Percentiles rank a stretch among this genome's conserved stretches.
Evolutionary conservation across 2,113 vertebrate genomes (phyloP).

Genomic region (Python bivittatus): DNA sequence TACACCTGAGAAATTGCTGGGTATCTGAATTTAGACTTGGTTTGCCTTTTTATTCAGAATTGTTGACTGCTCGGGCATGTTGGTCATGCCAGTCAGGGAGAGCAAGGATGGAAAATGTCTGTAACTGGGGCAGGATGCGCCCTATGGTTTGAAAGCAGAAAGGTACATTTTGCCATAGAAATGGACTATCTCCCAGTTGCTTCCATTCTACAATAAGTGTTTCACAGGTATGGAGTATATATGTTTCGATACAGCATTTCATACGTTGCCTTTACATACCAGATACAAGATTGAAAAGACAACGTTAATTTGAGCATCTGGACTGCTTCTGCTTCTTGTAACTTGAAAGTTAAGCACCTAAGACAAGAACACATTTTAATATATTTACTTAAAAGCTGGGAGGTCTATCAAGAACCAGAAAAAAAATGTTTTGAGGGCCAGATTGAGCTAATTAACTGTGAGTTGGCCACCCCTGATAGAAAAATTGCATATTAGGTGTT

Average conservation of each 20-base stretch:
- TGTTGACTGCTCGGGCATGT: conserved; percentile 12
- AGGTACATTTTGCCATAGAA: neutral
- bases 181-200: neutral
- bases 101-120: neutral
- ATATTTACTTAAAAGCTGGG: neutral
- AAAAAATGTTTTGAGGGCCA: neutral
- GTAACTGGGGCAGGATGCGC: neutral
- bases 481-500: neutral
- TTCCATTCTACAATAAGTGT: neutral
- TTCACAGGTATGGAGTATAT: neutral
- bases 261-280: neutral
- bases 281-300: neutral
- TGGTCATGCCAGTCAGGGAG: neutral
- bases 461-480: neutral
- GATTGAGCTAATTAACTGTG: neutral
- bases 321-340: neutral
- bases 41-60: neutral
- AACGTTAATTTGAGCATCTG: neutral
- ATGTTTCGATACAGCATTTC: neutral
- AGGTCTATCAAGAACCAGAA: neutral
- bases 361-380: neutral
- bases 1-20: neutral
- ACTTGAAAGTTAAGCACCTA: neutral
- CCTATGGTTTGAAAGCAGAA: neutral
- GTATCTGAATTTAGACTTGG: neutral